Conservation (phyloP, 1,140 invertebrate genomes). For the Aphidius gifuensis region DNA sequence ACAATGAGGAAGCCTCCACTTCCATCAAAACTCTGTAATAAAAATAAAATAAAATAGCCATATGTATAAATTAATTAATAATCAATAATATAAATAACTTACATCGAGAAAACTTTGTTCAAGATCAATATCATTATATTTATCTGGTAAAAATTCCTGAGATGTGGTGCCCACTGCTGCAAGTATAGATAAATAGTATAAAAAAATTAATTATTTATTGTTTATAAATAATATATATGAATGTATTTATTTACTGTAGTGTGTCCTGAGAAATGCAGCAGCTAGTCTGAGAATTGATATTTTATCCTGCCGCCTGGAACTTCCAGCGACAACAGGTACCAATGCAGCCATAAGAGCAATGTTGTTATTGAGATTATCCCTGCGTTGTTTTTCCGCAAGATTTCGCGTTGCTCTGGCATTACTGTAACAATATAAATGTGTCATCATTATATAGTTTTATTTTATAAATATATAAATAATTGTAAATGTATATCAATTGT, state of each 20-base stretch:
- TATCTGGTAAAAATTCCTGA: slow-evolving; percentile 33
- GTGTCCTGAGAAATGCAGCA: slow-evolving; percentile 69
- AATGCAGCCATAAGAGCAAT: slow-evolving; percentile 78
- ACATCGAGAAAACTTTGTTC: slow-evolving; percentile 46
- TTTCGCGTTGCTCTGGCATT: slow-evolving; percentile 76
- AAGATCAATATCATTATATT: slow-evolving; percentile 40
- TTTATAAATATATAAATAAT: slow-evolving; percentile 1
- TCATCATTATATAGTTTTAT: too few relatives aligned
- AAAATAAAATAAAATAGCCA: slow-evolving; percentile 8
- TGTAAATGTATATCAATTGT: neutral
- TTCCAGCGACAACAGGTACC: slow-evolving; percentile 77
- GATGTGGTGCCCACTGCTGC: slow-evolving; percentile 39
- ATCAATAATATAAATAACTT: slow-evolving; percentile 29
- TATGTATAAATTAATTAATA: neutral
- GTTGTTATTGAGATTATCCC: slow-evolving; percentile 84
- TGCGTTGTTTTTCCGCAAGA: slow-evolving; percentile 81
- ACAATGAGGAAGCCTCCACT: slow-evolving; percentile 73
- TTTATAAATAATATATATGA: too few relatives aligned
- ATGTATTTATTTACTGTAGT: slow-evolving; percentile 58
- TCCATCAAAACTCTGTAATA: slow-evolving; percentile 58
- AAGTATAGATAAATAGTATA: neutral
- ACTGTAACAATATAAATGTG: slow-evolving; percentile 52
- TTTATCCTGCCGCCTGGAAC: slow-evolving; percentile 82
- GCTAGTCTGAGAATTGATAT: slow-evolving; percentile 82
- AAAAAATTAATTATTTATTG: neutral